phyloP scores from a whole-genome alignment of 2,797 vertebrate species.

The Rhynchonycteris naso region DNA sequence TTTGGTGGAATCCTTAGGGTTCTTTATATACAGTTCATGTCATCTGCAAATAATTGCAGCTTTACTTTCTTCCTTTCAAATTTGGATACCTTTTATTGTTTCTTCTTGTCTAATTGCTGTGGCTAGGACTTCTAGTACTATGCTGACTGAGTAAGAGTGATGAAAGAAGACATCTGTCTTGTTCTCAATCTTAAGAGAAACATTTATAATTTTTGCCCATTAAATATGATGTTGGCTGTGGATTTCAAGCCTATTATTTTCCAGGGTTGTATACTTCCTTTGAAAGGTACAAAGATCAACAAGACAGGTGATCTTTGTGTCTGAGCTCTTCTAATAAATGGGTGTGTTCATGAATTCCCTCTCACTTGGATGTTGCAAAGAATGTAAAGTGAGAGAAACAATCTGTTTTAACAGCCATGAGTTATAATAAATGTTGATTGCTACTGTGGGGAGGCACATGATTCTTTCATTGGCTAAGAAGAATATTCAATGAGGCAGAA shows the following conservation, averaged over 20 bases:
- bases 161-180: no score
- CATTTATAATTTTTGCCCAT: no score
- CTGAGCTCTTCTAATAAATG: neutral
- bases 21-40: no score
- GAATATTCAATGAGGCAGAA: conserved; percentile 59
- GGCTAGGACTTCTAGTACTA: no score
- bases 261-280: neutral
- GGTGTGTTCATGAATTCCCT: neutral
- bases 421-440: conserved; percentile 14
- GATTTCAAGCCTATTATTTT: neutral
- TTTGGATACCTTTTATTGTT: no score
- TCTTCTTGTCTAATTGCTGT: no score
- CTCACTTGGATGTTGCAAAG: neutral
- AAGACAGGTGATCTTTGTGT: neutral
- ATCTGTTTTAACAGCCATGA: conserved; percentile 19
- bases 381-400: conserved; percentile 51
- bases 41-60: no score
- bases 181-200: no score
- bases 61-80: no score
- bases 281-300: neutral
- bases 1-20: no score
- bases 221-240: no score
- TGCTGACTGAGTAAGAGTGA: no score
- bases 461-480: conserved; percentile 67
- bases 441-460: neutral